These are phyloP conservation scores for Lithosia quadra DNA, from an alignment of 2,888 invertebrate species.

Conservation along the genomic window DNA sequence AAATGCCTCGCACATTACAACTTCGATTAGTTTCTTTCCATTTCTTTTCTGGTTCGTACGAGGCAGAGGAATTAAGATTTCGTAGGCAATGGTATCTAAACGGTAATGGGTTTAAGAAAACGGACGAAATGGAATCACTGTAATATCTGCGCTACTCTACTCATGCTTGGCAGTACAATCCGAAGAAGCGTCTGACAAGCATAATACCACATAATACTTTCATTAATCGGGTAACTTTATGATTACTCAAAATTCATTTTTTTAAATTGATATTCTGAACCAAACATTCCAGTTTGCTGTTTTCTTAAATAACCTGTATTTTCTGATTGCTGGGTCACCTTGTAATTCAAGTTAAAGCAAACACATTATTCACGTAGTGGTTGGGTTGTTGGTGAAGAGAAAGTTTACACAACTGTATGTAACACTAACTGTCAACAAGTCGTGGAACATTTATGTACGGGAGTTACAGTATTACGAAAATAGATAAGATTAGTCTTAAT, in stretches of 20 bases:
- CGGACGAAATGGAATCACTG: neutral
- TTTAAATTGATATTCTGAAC: too few relatives aligned
- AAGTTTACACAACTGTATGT: too few relatives aligned
- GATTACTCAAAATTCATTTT: neutral
- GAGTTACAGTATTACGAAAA: too few relatives aligned
- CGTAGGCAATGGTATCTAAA: neutral
- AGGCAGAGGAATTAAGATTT: neutral
- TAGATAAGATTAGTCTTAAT: too few relatives aligned
- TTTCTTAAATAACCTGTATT: too few relatives aligned
- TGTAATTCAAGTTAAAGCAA: too few relatives aligned
- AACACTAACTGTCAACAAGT: too few relatives aligned
- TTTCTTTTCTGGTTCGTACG: neutral
- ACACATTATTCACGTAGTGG: too few relatives aligned
- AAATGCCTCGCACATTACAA: neutral
- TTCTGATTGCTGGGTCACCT: too few relatives aligned
- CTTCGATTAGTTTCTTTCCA: neutral
- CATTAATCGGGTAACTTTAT: neutral
- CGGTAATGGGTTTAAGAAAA: neutral
- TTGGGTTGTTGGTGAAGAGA: too few relatives aligned
- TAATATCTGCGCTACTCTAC: neutral
- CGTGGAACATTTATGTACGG: too few relatives aligned
- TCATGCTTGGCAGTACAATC: neutral
- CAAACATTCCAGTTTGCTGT: too few relatives aligned
- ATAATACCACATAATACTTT: neutral
- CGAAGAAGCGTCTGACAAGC: neutral